Evolutionary conservation across 2,888 invertebrate genomes (phyloP), one percentile per base, ranked within the genome.

Genomic region (Oscheius sp.): DNA sequence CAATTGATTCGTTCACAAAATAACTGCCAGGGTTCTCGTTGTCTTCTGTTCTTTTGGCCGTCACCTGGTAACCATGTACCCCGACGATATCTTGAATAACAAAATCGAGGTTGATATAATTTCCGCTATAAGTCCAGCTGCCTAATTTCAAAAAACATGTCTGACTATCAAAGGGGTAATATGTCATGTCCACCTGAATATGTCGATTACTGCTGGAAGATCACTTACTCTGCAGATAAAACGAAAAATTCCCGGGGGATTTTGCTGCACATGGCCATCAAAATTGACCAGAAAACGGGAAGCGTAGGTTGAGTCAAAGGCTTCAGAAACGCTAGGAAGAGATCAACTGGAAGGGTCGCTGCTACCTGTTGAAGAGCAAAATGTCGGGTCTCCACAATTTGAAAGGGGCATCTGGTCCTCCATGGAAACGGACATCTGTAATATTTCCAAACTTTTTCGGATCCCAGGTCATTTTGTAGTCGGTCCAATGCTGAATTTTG

Each of bases 391-490:
- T 73, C 83, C 83, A 83, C 2, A 83, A 59, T 43, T 78, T 78
- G 69, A 80, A 79, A 18, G 76, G 73, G 0, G 83, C 83, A 64
- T 80, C 79, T 3, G 78, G 69, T 18, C 75, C 77, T 1, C 80
- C 81, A 52, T 61, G 70, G 59, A 81, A 79, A 12, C 81, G 70
- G 7, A 79, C 76, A 66, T 81, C 77, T 25, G 63, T 41, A 23
- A 83, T 81, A 21, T 80, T 79, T 0, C 83, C 83, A 35, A 79
- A 83, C 49, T 66, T 58, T n/a, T 71, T 70, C 2, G 83, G 83
- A 74, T 83, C 79, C 83, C 83, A 83, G 46, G 63, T 68, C 18
- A 83, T 59, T 61, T 83, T 83, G 70, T 83, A 83, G 69, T 83
- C 83, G 23, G 74, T 76, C 83, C 83, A 83, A 56, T 79, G 80